These are phyloP conservation scores for Enteromius fasciolatus DNA, from an alignment of 2,797 vertebrate species.

Conservation along the genomic window DNA sequence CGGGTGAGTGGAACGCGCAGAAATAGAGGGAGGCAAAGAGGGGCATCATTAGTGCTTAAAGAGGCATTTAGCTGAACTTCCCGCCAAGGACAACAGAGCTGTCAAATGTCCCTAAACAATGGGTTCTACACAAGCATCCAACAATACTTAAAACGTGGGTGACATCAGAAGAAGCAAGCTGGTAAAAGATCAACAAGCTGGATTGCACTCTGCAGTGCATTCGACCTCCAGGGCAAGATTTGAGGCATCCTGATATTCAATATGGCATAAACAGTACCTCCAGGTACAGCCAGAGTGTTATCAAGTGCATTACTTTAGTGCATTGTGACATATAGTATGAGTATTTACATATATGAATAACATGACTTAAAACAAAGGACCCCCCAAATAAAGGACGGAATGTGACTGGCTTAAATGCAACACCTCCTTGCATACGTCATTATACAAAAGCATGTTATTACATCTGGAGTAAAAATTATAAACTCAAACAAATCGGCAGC, in stretches of 20 bases:
- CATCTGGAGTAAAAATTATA: not conserved
- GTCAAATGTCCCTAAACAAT: constrained; percentile 38
- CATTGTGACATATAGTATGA: not conserved
- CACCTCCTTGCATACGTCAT: not conserved
- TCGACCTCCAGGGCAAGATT: too few species aligned
- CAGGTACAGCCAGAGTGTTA: not conserved
- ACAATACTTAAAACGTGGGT: constrained; percentile 12
- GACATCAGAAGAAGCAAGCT: constrained; percentile 16
- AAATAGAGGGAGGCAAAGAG: constrained; percentile 49
- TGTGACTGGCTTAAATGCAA: not conserved
- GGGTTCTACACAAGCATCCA: constrained; percentile 40
- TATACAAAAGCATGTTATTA: not conserved
- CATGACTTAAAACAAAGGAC: not conserved
- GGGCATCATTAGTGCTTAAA: constrained; percentile 54
- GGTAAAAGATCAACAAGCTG: constrained; percentile 1
- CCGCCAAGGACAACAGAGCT: constrained; percentile 37
- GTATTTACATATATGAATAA: not conserved
- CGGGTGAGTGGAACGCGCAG: constrained; percentile 1
- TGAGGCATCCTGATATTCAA: too few species aligned
- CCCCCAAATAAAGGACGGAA: not conserved
- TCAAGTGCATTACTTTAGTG: not conserved
- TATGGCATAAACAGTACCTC: not conserved
- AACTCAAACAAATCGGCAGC: not conserved
- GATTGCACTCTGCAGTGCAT: too few species aligned
- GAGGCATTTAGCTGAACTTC: constrained; percentile 43